phyloP scores from a whole-genome alignment of 2,888 invertebrate species.

The Pyrrhosoma nymphula region DNA sequence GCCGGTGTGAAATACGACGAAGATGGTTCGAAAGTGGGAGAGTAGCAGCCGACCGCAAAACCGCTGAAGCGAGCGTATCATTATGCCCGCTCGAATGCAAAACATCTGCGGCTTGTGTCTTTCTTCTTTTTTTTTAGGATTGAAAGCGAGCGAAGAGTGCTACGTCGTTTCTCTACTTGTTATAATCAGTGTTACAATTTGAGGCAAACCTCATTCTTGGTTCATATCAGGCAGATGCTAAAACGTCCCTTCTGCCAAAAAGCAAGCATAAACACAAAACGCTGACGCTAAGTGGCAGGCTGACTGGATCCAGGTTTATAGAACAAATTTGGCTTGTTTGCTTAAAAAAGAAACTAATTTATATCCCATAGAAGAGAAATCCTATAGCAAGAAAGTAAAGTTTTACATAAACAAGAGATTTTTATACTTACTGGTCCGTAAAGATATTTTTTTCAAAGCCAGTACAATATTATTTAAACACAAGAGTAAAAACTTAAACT shows the following conservation, averaged over 20 bases:
- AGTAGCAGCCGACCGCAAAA: slow-evolving; percentile 7
- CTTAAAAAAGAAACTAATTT: no score
- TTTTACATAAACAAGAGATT: no score
- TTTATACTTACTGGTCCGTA: no score
- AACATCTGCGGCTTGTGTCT: neutral
- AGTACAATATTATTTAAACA: no score
- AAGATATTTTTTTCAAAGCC: no score
- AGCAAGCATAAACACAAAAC: neutral
- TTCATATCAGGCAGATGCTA: neutral
- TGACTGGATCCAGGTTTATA: no score
- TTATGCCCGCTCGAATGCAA: neutral
- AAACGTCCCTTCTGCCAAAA: neutral
- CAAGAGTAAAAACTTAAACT: no score
- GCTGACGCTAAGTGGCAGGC: no score
- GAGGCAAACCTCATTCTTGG: neutral
- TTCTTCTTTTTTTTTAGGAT: neutral
- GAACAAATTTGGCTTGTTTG: no score
- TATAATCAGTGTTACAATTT: neutral
- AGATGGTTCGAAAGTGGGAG: neutral
- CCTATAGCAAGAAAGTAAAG: no score
- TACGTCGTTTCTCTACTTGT: neutral
- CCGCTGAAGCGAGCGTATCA: neutral
- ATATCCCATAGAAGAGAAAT: no score
- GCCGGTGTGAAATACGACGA: neutral
- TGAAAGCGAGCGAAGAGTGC: neutral